Percentiles rank a stretch among this genome's conserved stretches.
Evolutionary conservation across 2,888 invertebrate species (phyloP).

Genomic region (Dynastes tityus): DNA sequence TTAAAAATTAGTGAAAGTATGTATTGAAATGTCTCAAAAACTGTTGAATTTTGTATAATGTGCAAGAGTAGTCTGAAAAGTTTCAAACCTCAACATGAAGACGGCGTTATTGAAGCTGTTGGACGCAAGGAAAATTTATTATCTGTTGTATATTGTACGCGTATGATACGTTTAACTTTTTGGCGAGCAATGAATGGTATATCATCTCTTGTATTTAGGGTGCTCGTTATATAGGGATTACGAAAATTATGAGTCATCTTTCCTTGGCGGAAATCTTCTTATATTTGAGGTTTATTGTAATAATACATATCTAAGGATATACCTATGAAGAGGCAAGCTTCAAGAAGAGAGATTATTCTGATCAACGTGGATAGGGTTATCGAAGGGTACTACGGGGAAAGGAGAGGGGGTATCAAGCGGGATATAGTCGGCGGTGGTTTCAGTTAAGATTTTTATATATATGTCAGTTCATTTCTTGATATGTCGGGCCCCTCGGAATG

Average conservation of each 20-base stretch:
- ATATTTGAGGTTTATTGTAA: not conserved
- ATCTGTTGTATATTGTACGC: no score
- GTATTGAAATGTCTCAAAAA: no score
- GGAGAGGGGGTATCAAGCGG: not conserved
- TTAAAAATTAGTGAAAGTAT: no score
- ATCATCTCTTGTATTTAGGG: constrained; percentile 30
- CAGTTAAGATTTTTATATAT: constrained; percentile 24
- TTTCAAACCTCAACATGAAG: no score
- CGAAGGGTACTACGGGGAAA: constrained; percentile 52
- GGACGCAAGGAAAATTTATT: no score
- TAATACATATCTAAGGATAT: not conserved
- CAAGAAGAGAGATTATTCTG: constrained; percentile 8
- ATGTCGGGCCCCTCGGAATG: constrained; percentile 47
- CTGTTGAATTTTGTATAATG: no score
- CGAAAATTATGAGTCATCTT: constrained; percentile 69
- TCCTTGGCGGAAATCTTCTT: not conserved
- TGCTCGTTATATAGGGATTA: constrained; percentile 71
- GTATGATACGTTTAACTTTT: no score
- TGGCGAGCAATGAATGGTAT: no score
- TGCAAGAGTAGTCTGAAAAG: no score
- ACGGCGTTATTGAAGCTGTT: no score
- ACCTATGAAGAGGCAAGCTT: not conserved
- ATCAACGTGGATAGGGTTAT: constrained; percentile 57
- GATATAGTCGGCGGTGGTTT: not conserved
- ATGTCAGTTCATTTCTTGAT: constrained; percentile 43